Base-by-base conservation (phyloP, 1,140 invertebrate genomes). In the Varroa destructor region DNA sequence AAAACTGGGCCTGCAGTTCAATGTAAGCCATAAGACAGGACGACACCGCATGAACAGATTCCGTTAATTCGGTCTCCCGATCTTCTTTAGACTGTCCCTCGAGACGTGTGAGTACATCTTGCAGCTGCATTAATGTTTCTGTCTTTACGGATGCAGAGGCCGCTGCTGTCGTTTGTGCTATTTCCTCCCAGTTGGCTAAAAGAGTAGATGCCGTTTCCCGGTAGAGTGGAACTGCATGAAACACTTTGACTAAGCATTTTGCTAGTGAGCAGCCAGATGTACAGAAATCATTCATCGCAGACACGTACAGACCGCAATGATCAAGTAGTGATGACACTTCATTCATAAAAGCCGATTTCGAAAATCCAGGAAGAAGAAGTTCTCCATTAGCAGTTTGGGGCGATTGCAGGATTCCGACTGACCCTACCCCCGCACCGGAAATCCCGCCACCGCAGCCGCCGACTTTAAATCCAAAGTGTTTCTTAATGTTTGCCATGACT, bases 121-220 rank as follows among this genome's bases (percentile, higher is more conserved):
- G 75, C 14, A 75, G 51, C 56, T 55, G 71, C 73, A 75, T 75
- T 6, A 75, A 43, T 14, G 75, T 75, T 71, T 75, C 75, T 12
- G 75, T 75, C 71, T 75, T 75, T 2, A 75, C 74, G 46, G 74
- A 73, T 56, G 75, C 74, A 61, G 73, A 74, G 1, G 75, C 75
- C 25, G 73, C 73, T 40, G 74, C 75, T 5, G 75, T 75, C 10
- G 75, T 72, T 67, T 71, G 72, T 55, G 73, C 72, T 1, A 75
- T 71, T 61, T 74, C 74, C 55, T 75, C 73, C 75, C 75, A 75
- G 0, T 67, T 67, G 12, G 61, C 14, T 8, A 67, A 40, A 46
- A 67, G 61, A 5, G 61, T 67, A 14, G 61, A 43, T 2, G 61
- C 61, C 37, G 61, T 67, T 46, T 67, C 61, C 3, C 61, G 61